Conservation (phyloP, 92 coral and sea anemone species). For the Phenganax subtilis region DNA sequence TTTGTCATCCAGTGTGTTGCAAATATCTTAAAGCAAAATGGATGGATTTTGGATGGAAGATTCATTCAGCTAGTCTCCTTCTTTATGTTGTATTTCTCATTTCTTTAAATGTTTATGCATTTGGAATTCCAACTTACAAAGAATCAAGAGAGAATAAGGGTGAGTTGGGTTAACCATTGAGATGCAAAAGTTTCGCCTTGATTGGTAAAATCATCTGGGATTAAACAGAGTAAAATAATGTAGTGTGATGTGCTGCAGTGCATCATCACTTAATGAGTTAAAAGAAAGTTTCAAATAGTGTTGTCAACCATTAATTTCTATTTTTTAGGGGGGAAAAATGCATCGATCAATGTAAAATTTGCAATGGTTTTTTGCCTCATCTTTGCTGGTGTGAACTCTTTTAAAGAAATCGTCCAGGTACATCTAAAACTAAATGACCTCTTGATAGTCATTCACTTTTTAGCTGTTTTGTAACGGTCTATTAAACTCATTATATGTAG, state of each 20-base stretch:
- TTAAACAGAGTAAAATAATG: not conserved
- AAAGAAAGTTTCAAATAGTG: too few species aligned
- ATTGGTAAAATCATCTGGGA: not conserved
- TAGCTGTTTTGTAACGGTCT: too few species aligned
- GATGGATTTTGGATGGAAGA: conserved; percentile 38
- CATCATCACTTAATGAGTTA: not conserved
- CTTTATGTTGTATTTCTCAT: conserved; percentile 21
- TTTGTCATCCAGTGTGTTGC: conserved; percentile 39
- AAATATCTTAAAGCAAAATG: conserved; percentile 36
- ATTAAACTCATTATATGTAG: too few species aligned
- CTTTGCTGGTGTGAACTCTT: not conserved
- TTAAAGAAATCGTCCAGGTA: conserved; percentile 24
- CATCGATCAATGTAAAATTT: conserved; percentile 6
- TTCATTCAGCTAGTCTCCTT: not conserved
- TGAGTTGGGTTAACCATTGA: not conserved
- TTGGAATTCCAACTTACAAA: conserved; percentile 28
- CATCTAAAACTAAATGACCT: too few species aligned
- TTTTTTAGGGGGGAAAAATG: not conserved
- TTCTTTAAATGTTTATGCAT: conserved; percentile 24
- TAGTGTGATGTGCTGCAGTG: not conserved
- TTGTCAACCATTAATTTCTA: too few species aligned
- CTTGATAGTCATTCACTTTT: too few species aligned
- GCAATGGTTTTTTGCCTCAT: conserved; percentile 24
- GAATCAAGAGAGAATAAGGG: conserved; percentile 18
- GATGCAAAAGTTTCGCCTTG: not conserved